Conservation (phyloP, 2,797 vertebrate species). For the Iguana delicatissima region DNA sequence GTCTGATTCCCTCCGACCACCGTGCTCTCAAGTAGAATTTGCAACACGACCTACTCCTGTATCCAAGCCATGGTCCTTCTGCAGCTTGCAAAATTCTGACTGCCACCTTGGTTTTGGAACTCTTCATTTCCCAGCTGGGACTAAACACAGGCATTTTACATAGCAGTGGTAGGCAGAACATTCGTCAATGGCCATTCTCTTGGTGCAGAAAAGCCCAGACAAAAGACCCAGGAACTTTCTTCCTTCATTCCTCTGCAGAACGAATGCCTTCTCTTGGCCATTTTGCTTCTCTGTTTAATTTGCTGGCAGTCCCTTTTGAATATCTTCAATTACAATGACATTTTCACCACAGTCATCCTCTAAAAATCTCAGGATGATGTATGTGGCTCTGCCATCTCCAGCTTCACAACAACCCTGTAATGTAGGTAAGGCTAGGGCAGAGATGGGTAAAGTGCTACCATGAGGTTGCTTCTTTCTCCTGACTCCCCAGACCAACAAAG, state of each 20-base stretch:
- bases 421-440: too few relatives aligned
- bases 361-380: not conserved
- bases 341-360: not conserved
- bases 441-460: too few relatives aligned
- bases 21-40: not conserved
- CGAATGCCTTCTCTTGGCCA: not conserved
- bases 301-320: not conserved
- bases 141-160: not conserved
- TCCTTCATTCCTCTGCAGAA: not conserved
- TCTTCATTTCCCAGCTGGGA: not conserved
- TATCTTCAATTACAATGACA: not conserved
- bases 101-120: not conserved
- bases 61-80: not conserved
- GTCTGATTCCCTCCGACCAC: not conserved
- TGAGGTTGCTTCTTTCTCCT: too few relatives aligned
- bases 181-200: too few relatives aligned
- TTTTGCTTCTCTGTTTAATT: not conserved
- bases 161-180: not conserved
- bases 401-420: not conserved
- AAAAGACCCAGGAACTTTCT: not conserved
- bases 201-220: not conserved
- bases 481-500: too few relatives aligned
- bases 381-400: not conserved
- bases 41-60: not conserved
- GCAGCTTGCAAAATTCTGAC: not conserved